Base-by-base conservation (phyloP, 2,888 invertebrate species). In the Caenorhabditis plicata region DNA sequence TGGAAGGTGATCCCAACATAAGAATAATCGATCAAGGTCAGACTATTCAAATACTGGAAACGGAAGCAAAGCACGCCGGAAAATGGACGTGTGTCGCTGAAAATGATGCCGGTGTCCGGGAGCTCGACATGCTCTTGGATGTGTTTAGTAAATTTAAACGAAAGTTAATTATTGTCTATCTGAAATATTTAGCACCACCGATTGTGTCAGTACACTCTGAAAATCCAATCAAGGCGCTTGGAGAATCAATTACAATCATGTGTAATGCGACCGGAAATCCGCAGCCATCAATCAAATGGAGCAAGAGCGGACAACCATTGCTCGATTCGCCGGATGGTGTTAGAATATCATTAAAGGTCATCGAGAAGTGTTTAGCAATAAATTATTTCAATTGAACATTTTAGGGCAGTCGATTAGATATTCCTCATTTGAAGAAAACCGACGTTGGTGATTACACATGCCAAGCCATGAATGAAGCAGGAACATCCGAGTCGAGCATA, bases 361-460 rank as follows among this genome's bases (percentile, higher is more conserved):
- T n/a, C n/a, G n/a, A n/a, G n/a, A n/a, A n/a, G n/a, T n/a, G n/a
- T n/a, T n/a, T n/a, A n/a, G n/a, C n/a, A n/a, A n/a, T n/a, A n/a
- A n/a, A n/a, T n/a, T n/a, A n/a, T n/a, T n/a, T n/a, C n/a, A n/a
- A n/a, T n/a, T n/a, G n/a, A n/a, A n/a, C n/a, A n/a, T n/a, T n/a
- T n/a, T n/a, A n/a, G 68, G 75, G 74, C 20, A 45, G 60, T 15
- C 68, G 81, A 2, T 50, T 80, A 36, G 80, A 80, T 47, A 80
- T 80, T 43, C 74, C 74, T 2, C 67, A 68, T 11, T 53, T 81
- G 22, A 67, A 67, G 26, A 61, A 65, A 39, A 56, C 58, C 4
- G 86, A 87, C 75, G 85, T 85, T 35, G 88, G 87, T 1, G 83
- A 84, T 25, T 88, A 87, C 72, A 84, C 82, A 1, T 87, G 87